A percentile compares a stretch with the other conserved stretches of the same genome.
Conservation (phyloP, 2,888 invertebrate genomes). For the Papilio gigon region DNA sequence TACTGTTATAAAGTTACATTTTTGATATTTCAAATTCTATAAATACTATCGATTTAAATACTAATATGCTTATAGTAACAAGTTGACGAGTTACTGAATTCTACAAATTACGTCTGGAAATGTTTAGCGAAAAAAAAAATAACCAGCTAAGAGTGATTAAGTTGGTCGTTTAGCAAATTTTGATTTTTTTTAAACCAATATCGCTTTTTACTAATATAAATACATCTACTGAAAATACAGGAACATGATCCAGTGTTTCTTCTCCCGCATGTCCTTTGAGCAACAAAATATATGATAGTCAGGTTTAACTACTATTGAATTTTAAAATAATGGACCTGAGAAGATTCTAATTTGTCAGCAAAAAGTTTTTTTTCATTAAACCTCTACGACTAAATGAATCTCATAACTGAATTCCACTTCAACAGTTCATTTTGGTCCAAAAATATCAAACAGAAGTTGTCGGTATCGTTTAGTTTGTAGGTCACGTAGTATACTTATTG, state of each 20-base stretch:
- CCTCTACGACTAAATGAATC: neutral
- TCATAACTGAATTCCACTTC: neutral
- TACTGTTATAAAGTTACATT: slow-evolving; percentile 1
- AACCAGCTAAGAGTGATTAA: no score
- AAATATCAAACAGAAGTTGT: neutral
- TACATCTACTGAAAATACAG: neutral
- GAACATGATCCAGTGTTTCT: neutral
- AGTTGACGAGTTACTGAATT: neutral
- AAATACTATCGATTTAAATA: neutral
- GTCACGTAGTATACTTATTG: neutral
- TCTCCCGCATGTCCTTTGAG: neutral
- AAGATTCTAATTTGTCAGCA: no score
- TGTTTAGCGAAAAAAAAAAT: neutral
- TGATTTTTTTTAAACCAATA: neutral
- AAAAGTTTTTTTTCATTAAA: neutral
- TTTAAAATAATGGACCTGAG: no score
- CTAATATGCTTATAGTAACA: neutral
- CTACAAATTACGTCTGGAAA: neutral
- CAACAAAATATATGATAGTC: neutral
- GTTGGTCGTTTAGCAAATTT: neutral
- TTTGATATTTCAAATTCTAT: neutral
- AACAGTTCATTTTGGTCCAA: neutral
- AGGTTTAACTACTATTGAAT: no score
- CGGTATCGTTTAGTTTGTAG: neutral
- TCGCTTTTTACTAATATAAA: neutral